Percentiles rank a stretch among this genome's conserved stretches.
Conservation (phyloP, 2,888 invertebrate genomes). For the Calameuta idolon region DNA sequence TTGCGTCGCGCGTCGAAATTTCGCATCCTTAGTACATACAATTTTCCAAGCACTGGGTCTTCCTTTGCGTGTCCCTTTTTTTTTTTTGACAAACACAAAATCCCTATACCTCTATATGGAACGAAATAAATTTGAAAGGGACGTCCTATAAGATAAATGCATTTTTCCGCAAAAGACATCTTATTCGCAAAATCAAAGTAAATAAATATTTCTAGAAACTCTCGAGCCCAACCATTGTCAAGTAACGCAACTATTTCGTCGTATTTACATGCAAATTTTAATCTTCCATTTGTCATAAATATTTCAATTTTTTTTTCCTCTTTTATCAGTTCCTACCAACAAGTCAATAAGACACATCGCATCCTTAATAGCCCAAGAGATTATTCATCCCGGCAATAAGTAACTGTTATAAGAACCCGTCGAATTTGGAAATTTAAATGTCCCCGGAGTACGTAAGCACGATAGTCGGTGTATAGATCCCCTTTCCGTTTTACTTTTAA, state of each 20-base stretch:
- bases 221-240: background rate
- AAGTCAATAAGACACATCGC: background rate
- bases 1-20: background rate
- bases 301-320: background rate
- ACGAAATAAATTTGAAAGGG: conserved; percentile 21
- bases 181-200: background rate
- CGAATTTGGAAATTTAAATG: conserved; percentile 56
- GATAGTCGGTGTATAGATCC: conserved; percentile 14
- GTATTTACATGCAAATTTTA: background rate
- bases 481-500: conserved; percentile 59
- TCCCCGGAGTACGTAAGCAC: conserved; percentile 42
- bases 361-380: background rate
- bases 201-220: background rate
- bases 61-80: conserved; percentile 6
- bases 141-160: conserved; percentile 36
- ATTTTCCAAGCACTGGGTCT: conserved; percentile 9
- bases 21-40: conserved; percentile 2
- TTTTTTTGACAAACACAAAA: conserved; percentile 28
- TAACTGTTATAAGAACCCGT: conserved; percentile 20
- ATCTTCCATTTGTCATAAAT: background rate
- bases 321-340: background rate
- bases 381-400: background rate
- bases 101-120: conserved; percentile 26
- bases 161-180: background rate
- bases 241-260: background rate